Conservation (phyloP, 1,140 invertebrate genomes). For the Macrobrachium rosenbergii region DNA sequence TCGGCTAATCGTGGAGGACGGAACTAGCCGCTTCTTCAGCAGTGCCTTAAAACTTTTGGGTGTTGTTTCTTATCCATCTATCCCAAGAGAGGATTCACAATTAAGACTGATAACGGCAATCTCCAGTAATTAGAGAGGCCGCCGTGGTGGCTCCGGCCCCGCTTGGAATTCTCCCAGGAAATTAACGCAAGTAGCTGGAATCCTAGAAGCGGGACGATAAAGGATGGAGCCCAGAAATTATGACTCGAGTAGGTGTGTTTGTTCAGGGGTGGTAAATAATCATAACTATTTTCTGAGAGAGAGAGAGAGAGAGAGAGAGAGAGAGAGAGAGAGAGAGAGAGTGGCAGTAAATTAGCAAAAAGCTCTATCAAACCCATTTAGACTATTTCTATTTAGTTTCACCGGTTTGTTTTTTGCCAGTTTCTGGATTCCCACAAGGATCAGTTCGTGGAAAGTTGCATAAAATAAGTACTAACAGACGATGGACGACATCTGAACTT, state of each 20-base stretch:
- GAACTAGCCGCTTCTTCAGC: neutral
- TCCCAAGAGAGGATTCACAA: conserved; percentile 51
- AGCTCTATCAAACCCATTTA: too few relatives aligned
- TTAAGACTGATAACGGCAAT: conserved; percentile 60
- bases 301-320: neutral
- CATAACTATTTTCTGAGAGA: neutral
- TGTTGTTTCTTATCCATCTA: neutral
- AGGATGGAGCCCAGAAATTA: too few relatives aligned
- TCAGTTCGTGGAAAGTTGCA: too few relatives aligned
- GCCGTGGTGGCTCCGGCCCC: neutral
- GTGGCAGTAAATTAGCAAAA: neutral
- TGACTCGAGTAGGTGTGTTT: too few relatives aligned
- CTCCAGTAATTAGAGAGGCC: conserved; percentile 48
- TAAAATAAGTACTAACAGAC: too few relatives aligned
- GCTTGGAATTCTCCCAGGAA: conserved; percentile 43
- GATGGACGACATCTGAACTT: too few relatives aligned
- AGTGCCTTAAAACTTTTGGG: conserved; percentile 12
- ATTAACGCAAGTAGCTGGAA: conserved; percentile 42
- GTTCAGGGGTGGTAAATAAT: neutral
- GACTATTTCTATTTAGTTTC: too few relatives aligned
- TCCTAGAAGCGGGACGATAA: neutral
- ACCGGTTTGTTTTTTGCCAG: too few relatives aligned
- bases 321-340: neutral
- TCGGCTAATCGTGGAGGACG: neutral
- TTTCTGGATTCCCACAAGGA: too few relatives aligned